Percentiles rank a stretch among this genome's conserved stretches.
Evolutionary conservation across 1,140 invertebrate genomes (phyloP).

Genomic region (Drosophila nannoptera): DNA sequence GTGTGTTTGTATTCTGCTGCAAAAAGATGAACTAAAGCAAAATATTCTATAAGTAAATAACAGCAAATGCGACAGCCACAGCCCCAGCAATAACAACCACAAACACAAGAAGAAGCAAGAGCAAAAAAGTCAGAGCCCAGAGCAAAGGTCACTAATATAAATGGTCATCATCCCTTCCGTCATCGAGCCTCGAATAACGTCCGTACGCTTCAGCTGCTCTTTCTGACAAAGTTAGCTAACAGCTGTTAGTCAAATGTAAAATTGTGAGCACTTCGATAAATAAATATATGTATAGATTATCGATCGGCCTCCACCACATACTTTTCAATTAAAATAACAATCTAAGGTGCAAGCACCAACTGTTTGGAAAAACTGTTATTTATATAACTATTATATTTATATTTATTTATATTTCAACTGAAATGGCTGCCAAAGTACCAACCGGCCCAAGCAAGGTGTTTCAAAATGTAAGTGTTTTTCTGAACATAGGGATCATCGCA

Average conservation of each 20-base stretch:
- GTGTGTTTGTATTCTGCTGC: conserved; percentile 42
- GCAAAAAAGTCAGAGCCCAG: too few species aligned
- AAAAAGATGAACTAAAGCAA: conserved; percentile 63
- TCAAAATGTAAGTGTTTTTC: conserved; percentile 67
- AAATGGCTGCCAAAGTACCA: conserved; percentile 76
- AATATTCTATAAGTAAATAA: conserved; percentile 63
- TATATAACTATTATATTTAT: conserved; percentile 57
- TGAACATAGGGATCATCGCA: too few species aligned
- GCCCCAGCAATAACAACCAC: too few species aligned
- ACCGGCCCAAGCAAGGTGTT: conserved; percentile 69
- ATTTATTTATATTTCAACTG: conserved; percentile 15
- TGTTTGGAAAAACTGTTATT: conserved; percentile 55
- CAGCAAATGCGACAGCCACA: too few species aligned
- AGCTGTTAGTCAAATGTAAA: conserved; percentile 6
- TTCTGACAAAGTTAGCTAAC: conserved; percentile 21
- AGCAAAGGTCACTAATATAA: too few species aligned
- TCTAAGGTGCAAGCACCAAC: conserved; percentile 35
- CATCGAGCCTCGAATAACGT: too few species aligned
- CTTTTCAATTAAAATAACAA: conserved; percentile 13
- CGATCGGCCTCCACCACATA: conserved; percentile 11
- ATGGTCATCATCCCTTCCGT: too few species aligned
- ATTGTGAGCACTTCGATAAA: conserved; percentile 15
- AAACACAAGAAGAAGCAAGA: too few species aligned
- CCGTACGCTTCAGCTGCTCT: conserved; percentile 29
- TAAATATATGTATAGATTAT: not conserved